Percentiles rank a stretch among this genome's conserved stretches.
Evolutionary conservation across 2,888 invertebrate species (phyloP).

Genomic region (Latrodectus elegans): DNA sequence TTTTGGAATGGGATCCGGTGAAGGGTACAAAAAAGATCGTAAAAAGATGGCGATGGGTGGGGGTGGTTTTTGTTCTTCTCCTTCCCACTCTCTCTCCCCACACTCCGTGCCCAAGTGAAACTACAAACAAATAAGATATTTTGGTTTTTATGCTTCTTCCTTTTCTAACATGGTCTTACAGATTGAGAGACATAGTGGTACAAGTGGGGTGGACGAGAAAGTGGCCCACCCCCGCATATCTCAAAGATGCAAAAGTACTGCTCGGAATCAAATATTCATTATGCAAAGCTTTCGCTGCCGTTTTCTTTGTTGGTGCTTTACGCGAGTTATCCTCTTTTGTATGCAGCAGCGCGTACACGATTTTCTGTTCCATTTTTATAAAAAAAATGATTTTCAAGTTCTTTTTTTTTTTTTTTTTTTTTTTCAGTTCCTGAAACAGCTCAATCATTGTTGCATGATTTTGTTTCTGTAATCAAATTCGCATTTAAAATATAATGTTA

Average conservation of each 20-base stretch:
- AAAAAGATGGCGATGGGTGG: neutral
- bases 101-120: neutral
- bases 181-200: neutral
- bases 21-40: neutral
- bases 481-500: too few species aligned
- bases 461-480: too few species aligned
- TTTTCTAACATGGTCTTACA: neutral
- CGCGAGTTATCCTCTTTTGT: too few species aligned
- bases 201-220: neutral
- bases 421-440: too few species aligned
- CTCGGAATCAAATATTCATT: neutral
- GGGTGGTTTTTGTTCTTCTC: too few species aligned
- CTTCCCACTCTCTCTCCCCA: neutral
- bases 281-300: neutral
- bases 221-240: neutral
- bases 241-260: neutral
- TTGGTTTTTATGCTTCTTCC: neutral
- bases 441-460: too few species aligned
- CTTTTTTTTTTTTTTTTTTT: too few species aligned
- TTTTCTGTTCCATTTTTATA: too few species aligned
- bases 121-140: constrained; percentile 5
- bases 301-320: neutral
- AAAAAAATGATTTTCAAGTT: too few species aligned
- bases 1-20: neutral
- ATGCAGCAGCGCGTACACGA: too few species aligned